Evolutionary conservation across 2,113 vertebrate genomes (phyloP).

Genomic region (Antennarius striatus): DNA sequence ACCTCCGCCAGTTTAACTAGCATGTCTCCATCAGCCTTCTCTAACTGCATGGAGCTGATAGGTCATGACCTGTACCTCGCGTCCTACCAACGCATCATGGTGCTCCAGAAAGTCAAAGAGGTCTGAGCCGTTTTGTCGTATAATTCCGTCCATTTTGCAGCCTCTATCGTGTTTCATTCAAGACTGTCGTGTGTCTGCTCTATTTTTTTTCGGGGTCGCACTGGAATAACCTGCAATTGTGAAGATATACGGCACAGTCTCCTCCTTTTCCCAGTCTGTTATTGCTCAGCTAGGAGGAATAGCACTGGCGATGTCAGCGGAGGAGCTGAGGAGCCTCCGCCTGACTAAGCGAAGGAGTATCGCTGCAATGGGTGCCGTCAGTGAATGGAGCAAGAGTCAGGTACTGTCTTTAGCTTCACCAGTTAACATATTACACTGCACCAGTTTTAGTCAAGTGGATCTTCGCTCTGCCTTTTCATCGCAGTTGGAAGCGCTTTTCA

Average conservation of each 20-base stretch:
- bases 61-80: constrained; percentile 72
- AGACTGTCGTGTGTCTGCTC: constrained; percentile 10
- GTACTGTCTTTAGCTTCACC: constrained; percentile 42
- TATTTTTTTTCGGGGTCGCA: constrained; percentile 10
- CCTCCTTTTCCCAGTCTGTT: constrained; percentile 69
- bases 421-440: not conserved
- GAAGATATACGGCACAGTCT: constrained; percentile 73
- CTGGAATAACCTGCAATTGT: constrained; percentile 20
- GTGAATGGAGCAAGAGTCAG: constrained; percentile 74
- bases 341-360: constrained; percentile 70
- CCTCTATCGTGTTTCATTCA: not conserved
- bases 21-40: constrained; percentile 75
- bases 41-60: constrained; percentile 81
- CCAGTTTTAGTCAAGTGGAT: not conserved
- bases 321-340: constrained; percentile 71
- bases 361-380: constrained; percentile 69
- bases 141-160: not conserved
- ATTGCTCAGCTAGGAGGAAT: constrained; percentile 77
- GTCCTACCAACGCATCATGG: constrained; percentile 63
- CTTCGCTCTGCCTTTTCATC: constrained; percentile 14
- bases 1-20: constrained; percentile 64
- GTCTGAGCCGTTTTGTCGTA: constrained; percentile 48
- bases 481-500: constrained; percentile 73
- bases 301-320: constrained; percentile 60
- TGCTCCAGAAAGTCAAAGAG: constrained; percentile 76